Evolutionary conservation across 2,888 invertebrate species (phyloP), one percentile per base, ranked within the genome.

Genomic region (Dolichopus griseipennis): DNA sequence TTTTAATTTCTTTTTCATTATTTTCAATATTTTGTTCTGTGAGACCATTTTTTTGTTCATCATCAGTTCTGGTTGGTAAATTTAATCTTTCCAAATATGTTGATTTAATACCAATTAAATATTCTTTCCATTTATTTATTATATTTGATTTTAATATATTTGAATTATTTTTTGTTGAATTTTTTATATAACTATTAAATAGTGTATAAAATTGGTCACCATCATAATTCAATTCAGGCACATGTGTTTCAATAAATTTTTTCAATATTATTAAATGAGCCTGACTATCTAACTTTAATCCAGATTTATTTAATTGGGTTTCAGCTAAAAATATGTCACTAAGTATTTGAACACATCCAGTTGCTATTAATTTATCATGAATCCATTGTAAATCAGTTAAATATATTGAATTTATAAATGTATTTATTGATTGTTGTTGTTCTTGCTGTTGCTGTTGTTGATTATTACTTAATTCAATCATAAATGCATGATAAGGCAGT

Each of bases 181-280:
- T 78, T 71, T 82, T 80, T 69, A 85, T 73, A 76, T 82, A 85
- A 73, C 78, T 81, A 76, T 82, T 85, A 71, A 90, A 81, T 71
- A 93, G 87, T 4, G 92, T 88, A 74, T 89, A 91, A 75, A 94
- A 88, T 79, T 95, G 94, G 75, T 88, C 84, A 43, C 92, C 91
- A 78, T 94, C 93, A 74, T 91, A 90, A 75, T 88, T 88, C 67
- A 95, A 81, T 20, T 91, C 89, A 75, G 86, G 86, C 7, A 90
- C 86, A 74, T 90, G 87, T 0, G 85, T 84, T 79, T 89, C 88
- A 69, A 94, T 84, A 70, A 91, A 87, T 72, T 89, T 87, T 75
- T 87, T 86, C 5, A 80, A 72, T 61, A 81, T 73, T 74, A 72
- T 73, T 69, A 80, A 78, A 71, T 78, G 78, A 61, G 74, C 72